phyloP scores from a whole-genome alignment of 2,113 vertebrate genomes.

The Pangasianodon hypophthalmus region DNA sequence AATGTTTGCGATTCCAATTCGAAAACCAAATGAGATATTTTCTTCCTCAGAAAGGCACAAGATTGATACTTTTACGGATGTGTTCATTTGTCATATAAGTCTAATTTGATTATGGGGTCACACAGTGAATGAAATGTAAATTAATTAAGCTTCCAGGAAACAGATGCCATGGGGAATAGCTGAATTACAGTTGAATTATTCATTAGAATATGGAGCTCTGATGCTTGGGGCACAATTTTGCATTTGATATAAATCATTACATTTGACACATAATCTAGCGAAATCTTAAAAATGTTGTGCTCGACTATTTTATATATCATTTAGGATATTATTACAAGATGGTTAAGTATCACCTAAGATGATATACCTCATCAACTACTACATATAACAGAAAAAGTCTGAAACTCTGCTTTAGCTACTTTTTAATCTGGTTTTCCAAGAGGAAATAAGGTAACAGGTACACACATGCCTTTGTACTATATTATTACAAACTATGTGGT shows the following conservation, averaged over 20 bases:
- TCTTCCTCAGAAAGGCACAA: slow-evolving; percentile 1
- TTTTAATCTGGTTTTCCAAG: slow-evolving; percentile 8
- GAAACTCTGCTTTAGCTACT: background rate
- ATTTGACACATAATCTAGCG: slow-evolving; percentile 44
- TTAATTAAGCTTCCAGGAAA: slow-evolving; percentile 54
- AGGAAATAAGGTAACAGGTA: slow-evolving; percentile 12
- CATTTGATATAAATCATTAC: slow-evolving; percentile 55
- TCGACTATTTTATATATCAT: slow-evolving; percentile 43
- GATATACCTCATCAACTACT: background rate
- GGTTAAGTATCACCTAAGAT: background rate
- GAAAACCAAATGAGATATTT: slow-evolving; percentile 12
- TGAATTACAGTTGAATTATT: slow-evolving; percentile 59
- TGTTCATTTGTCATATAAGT: slow-evolving; percentile 54
- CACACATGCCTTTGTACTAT: slow-evolving; percentile 20
- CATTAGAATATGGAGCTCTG: slow-evolving; percentile 54
- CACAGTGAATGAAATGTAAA: slow-evolving; percentile 56
- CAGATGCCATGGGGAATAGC: slow-evolving; percentile 58
- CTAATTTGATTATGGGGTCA: slow-evolving; percentile 60
- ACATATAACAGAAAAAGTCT: background rate
- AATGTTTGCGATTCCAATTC: background rate
- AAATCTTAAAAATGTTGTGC: slow-evolving; percentile 40
- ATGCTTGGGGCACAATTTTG: slow-evolving; percentile 52
- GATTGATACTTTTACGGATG: slow-evolving; percentile 41
- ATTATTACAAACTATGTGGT: slow-evolving; percentile 30
- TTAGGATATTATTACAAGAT: slow-evolving; percentile 28